A percentile compares a stretch with the other conserved stretches of the same genome.
These are phyloP conservation scores for Macrotis lagotis DNA, from an alignment of 2,113 vertebrate genomes.

Conservation along the genomic window DNA sequence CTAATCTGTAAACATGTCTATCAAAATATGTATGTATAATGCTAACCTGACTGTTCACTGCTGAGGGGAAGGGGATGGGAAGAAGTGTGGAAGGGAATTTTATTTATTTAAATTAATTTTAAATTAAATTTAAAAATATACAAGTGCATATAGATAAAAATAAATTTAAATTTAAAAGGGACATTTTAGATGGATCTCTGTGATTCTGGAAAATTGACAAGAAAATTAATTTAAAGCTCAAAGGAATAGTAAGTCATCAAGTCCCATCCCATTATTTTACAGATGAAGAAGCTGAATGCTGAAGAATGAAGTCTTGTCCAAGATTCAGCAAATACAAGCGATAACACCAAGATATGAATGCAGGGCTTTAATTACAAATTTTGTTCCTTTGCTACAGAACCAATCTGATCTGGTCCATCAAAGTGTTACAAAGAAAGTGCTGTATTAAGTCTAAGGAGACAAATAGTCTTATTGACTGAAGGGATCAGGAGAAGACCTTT, in stretches of 20 bases:
- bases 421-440: neutral
- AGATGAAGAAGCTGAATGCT: neutral
- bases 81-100: too few relatives aligned
- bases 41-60: too few relatives aligned
- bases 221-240: neutral
- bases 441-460: neutral
- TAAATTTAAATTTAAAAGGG: too few relatives aligned
- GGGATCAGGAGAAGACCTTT: neutral
- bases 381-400: neutral
- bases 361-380: neutral
- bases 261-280: neutral
- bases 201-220: neutral
- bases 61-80: too few relatives aligned
- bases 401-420: neutral
- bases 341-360: too few relatives aligned
- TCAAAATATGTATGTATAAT: too few relatives aligned
- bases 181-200: too few relatives aligned
- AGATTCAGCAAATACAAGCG: neutral
- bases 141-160: too few relatives aligned
- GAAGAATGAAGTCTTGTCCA: neutral
- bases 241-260: neutral
- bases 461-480: neutral
- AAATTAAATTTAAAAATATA: too few relatives aligned
- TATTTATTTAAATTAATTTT: too few relatives aligned
- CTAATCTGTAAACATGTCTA: too few relatives aligned